Evolutionary conservation across 1,140 invertebrate species (phyloP).

Genomic region (Drosophila subpulchrella): DNA sequence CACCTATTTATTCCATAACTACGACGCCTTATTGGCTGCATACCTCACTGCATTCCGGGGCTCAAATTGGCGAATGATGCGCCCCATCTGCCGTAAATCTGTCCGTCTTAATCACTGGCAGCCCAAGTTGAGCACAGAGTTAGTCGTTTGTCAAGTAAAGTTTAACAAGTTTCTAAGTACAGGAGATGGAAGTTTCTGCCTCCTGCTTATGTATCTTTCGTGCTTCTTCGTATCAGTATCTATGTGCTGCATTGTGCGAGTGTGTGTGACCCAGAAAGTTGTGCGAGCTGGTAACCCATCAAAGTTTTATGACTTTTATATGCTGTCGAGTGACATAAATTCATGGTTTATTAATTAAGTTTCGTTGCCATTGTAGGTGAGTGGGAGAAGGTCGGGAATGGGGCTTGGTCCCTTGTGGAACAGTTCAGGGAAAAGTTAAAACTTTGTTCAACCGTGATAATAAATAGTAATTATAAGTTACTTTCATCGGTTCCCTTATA

Average conservation of each 20-base stretch:
- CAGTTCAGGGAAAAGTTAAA: slow-evolving; percentile 1
- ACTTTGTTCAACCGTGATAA: no score
- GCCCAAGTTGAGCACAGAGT: slow-evolving; percentile 22
- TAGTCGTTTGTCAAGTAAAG: slow-evolving; percentile 38
- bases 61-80: slow-evolving; percentile 39
- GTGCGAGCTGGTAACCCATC: slow-evolving; percentile 39
- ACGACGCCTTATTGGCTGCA: slow-evolving; percentile 35
- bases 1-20: slow-evolving; percentile 14
- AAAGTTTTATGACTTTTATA: slow-evolving; percentile 56
- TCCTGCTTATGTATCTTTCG: slow-evolving; percentile 5
- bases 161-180: slow-evolving; percentile 41
- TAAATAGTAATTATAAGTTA: no score
- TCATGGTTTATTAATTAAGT: slow-evolving; percentile 66
- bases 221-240: not conserved
- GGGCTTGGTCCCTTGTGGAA: slow-evolving; percentile 21
- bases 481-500: no score
- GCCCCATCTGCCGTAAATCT: slow-evolving; percentile 28
- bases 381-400: slow-evolving; percentile 6
- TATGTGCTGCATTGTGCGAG: slow-evolving; percentile 7
- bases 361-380: slow-evolving; percentile 31
- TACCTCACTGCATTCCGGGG: slow-evolving; percentile 23
- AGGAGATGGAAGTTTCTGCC: slow-evolving; percentile 2
- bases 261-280: slow-evolving; percentile 45
- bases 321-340: slow-evolving; percentile 57
- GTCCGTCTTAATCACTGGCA: slow-evolving; percentile 33